Evolutionary conservation across 2,888 invertebrate species (phyloP).

Genomic region (Dryadula phaetusa): DNA sequence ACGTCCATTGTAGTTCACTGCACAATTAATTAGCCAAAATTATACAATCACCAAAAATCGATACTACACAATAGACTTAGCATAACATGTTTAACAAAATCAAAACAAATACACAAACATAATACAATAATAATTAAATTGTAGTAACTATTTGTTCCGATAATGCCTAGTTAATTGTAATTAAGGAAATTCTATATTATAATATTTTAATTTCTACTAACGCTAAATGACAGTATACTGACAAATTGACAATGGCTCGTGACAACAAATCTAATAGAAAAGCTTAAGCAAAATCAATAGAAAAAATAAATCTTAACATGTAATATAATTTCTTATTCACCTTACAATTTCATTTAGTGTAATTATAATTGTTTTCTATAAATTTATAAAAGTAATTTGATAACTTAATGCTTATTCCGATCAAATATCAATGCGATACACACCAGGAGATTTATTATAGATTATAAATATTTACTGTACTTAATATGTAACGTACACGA

Average conservation of each 20-base stretch:
- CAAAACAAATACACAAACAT: background rate
- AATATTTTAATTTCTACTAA: conserved; percentile 26
- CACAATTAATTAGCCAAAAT: conserved; percentile 48
- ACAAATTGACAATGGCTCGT: conserved; percentile 36
- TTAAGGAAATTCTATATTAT: conserved; percentile 1
- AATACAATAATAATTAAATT: background rate
- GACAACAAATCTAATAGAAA: conserved; percentile 33
- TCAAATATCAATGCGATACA: conserved; percentile 22
- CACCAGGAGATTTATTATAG: conserved; percentile 14
- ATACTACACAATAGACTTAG: conserved; percentile 40
- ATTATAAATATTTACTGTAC: conserved; percentile 19
- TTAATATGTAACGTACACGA: background rate
- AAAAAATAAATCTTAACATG: background rate
- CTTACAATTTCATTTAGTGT: conserved; percentile 2
- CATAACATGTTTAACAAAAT: conserved; percentile 17
- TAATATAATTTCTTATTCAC: background rate
- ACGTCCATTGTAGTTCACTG: conserved; percentile 89
- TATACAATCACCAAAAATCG: conserved; percentile 47
- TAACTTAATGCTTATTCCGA: conserved; percentile 4
- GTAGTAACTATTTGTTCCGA: background rate
- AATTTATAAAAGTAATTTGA: background rate
- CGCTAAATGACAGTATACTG: conserved; percentile 37
- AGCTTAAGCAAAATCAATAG: conserved; percentile 5
- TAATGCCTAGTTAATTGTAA: background rate
- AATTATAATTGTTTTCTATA: conserved; percentile 5